Evolutionary conservation across 2,888 invertebrate species (phyloP), one percentile per base, ranked within the genome.

Genomic region (Malthinus flaveolus): DNA sequence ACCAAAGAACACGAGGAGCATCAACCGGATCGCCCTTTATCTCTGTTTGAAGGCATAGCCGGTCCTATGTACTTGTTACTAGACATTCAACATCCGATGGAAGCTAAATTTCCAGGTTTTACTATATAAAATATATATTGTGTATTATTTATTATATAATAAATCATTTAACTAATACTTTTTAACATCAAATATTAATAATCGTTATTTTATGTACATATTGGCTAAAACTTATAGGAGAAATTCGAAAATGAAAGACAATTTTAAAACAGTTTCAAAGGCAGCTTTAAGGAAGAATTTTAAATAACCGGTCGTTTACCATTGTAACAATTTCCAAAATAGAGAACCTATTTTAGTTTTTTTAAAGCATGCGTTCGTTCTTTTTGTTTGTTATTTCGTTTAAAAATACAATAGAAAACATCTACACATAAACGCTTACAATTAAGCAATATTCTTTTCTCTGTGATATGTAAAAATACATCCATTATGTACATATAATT

Each of bases 11-110:
- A 88, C 64, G 89, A 90, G 60, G 79, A 83, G 61, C 85, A 87
- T 71, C 81, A 81, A 31, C 90, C 95, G 0, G 94, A 95, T 76
- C 80, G 89, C 57, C 94, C 93, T 0, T 84, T 86, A 49, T 95
- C 94, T 0, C 78, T 95, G 46, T 95, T 89, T 74, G 95, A 95
- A 83, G 95, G 90, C 12, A 76, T 91, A 58, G 83, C 90, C 37
- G 94, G 94, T 10, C 85, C 89, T 0, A 82, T 92, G 67, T 92
- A 90, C 75, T 85, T 91, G 67, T 80, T 91, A 32, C 76, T 84
- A 36, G 93, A 94, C 70, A 76, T 93, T 48, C 79, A 84, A 59
- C 75, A 85, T 52, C 86, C 89, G 0, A 65, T 76, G 34, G 76
- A 84, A 10, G 88, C 93, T 0, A 86, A 84, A 72, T 93, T 94